These are phyloP conservation scores for Sinella curviseta DNA, from an alignment of 1,140 invertebrate genomes.

Conservation along the genomic window DNA sequence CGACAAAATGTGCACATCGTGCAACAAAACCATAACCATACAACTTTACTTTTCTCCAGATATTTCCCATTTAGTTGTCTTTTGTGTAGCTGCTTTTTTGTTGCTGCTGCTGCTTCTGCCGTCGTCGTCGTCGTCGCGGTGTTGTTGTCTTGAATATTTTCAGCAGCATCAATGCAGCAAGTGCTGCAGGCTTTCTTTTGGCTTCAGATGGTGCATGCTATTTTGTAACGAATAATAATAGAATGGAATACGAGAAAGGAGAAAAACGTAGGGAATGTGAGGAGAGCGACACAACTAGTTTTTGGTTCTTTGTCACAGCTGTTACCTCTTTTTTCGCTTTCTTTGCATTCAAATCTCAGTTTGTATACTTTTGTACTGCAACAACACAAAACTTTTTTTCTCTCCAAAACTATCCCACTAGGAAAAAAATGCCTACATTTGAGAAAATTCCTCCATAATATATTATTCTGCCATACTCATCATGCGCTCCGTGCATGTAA, in stretches of 20 bases:
- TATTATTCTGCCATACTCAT: no score
- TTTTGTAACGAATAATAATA: not conserved
- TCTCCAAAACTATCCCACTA: no score
- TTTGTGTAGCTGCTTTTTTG: not conserved
- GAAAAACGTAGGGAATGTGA: not conserved
- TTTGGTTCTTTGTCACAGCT: slow-evolving; percentile 16
- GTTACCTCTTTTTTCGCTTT: slow-evolving; percentile 8
- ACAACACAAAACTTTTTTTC: not conserved
- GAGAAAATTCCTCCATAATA: not conserved
- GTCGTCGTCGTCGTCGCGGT: not conserved
- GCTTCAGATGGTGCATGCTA: not conserved
- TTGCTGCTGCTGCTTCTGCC: no score
- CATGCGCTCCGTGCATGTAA: no score
- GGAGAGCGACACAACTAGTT: not conserved
- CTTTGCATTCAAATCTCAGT: slow-evolving; percentile 22
- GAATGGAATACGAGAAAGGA: not conserved
- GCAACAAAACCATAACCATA: no score
- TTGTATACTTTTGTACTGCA: not conserved
- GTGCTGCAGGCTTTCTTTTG: not conserved
- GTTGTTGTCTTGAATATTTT: not conserved
- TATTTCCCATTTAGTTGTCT: not conserved
- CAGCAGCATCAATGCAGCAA: not conserved
- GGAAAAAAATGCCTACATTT: no score
- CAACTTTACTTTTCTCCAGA: no score
- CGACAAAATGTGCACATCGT: no score